phyloP scores from a whole-genome alignment of 2,888 invertebrate genomes.

The Papilio protenor region DNA sequence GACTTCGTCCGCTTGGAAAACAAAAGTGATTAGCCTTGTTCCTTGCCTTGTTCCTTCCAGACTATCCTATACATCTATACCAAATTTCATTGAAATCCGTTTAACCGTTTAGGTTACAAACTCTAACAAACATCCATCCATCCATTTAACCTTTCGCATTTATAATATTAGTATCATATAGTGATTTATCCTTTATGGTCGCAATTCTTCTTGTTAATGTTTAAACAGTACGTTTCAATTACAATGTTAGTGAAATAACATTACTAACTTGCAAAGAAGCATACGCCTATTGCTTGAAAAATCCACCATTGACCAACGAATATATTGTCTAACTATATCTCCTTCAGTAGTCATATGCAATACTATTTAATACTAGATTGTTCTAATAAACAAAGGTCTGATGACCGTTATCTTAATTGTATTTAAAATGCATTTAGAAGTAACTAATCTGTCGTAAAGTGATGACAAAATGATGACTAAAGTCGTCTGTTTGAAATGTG shows the following conservation, averaged over 20 bases:
- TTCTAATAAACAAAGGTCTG: slow-evolving; percentile 6
- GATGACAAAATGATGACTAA: slow-evolving; percentile 20
- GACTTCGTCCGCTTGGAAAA: no score
- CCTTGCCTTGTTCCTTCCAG: no score
- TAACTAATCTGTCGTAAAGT: slow-evolving; percentile 20
- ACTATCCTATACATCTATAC: no score
- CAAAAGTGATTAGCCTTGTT: no score
- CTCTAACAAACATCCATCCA: not conserved
- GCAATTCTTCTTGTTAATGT: not conserved
- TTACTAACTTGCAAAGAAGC: not conserved
- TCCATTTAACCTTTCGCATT: no score
- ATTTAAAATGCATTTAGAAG: slow-evolving; percentile 38
- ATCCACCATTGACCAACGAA: not conserved
- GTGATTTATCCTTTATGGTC: not conserved
- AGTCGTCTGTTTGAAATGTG: slow-evolving; percentile 25
- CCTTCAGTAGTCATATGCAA: slow-evolving; percentile 6
- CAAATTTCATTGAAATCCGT: no score
- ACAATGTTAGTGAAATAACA: not conserved
- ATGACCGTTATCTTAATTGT: slow-evolving; percentile 33
- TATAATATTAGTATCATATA: not conserved
- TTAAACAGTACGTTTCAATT: not conserved
- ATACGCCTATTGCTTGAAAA: not conserved
- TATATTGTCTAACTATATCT: not conserved
- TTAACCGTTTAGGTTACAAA: no score
- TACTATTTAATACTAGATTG: slow-evolving; percentile 10